A percentile compares a stretch with the other conserved stretches of the same genome.
These are phyloP conservation scores for Prorops nasuta DNA, from an alignment of 1,140 invertebrate species.

Conservation along the genomic window DNA sequence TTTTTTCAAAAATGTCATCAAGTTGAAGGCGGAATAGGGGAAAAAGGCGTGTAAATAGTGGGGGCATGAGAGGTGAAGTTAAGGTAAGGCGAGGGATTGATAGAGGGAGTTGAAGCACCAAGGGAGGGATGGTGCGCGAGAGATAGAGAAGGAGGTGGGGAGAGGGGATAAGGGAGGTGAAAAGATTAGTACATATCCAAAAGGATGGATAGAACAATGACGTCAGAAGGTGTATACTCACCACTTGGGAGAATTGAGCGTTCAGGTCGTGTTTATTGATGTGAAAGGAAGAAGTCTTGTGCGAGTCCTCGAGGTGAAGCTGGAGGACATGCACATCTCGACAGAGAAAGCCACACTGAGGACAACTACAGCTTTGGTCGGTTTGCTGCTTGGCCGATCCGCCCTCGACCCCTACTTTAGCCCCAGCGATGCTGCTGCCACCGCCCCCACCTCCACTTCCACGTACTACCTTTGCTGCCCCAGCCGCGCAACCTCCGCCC, in stretches of 20 bases:
- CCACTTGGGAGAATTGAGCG: conserved; percentile 56
- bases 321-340: conserved; percentile 49
- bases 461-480: conserved; percentile 41
- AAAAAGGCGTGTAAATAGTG: too few relatives aligned
- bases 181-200: too few relatives aligned
- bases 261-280: conserved; percentile 53
- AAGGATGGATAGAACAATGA: too few relatives aligned
- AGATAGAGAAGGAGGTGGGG: too few relatives aligned
- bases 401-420: conserved; percentile 21
- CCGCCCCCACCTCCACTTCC: conserved; percentile 29
- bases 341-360: conserved; percentile 51
- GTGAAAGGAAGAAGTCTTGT: conserved; percentile 43
- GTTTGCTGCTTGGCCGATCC: conserved; percentile 22
- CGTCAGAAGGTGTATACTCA: conserved; percentile 28
- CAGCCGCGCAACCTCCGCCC: conserved; percentile 47
- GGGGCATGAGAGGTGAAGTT: too few relatives aligned
- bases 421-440: conserved; percentile 1
- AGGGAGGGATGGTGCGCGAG: too few relatives aligned
- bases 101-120: too few relatives aligned
- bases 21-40: too few relatives aligned
- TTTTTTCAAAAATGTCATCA: too few relatives aligned
- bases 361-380: conserved; percentile 37
- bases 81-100: too few relatives aligned
- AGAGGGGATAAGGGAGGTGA: too few relatives aligned
- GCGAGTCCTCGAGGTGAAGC: conserved; percentile 50